phyloP scores from a whole-genome alignment of 2,797 vertebrate species.

The Eupleurogrammus muticus region DNA sequence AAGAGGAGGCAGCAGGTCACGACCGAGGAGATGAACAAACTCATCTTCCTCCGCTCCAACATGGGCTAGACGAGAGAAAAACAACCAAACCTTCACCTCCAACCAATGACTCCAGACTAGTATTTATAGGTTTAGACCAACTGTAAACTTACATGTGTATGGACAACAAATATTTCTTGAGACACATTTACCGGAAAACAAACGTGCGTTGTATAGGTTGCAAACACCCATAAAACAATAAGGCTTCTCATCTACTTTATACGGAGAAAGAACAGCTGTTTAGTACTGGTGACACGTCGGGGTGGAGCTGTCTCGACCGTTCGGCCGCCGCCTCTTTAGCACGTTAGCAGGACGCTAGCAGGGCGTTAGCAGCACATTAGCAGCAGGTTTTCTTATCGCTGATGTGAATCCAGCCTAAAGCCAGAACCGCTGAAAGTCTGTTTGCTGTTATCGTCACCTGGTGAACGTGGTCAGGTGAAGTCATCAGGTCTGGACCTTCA shows the following conservation, averaged over 20 bases:
- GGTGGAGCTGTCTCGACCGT: conserved; percentile 68
- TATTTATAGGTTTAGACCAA: conserved; percentile 78
- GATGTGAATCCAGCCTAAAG: conserved; percentile 59
- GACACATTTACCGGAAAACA: conserved; percentile 68
- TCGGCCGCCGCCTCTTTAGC: conserved; percentile 60
- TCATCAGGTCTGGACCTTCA: conserved; percentile 15
- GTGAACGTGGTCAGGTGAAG: conserved; percentile 75
- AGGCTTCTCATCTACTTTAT: conserved; percentile 59
- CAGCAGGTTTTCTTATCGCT: conserved; percentile 51
- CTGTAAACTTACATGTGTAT: conserved; percentile 74
- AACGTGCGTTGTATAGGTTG: conserved; percentile 64
- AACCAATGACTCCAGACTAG: conserved; percentile 76
- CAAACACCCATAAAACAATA: conserved; percentile 60
- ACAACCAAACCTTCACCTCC: conserved; percentile 76
- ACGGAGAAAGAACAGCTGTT: conserved; percentile 59
- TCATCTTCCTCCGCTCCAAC: conserved; percentile 99
- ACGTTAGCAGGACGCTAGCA: conserved; percentile 45
- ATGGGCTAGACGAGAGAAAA: conserved; percentile 87
- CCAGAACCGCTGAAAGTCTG: conserved; percentile 66
- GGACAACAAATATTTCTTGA: conserved; percentile 66
- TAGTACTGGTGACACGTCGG: conserved; percentile 61
- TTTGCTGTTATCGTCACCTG: conserved; percentile 73
- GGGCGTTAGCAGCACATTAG: conserved; percentile 45
- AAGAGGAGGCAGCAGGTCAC: conserved; percentile 94
- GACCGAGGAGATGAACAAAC: conserved; percentile 98